These are phyloP conservation scores for Seira ritae DNA, from an alignment of 2,888 invertebrate species.

Conservation along the genomic window DNA sequence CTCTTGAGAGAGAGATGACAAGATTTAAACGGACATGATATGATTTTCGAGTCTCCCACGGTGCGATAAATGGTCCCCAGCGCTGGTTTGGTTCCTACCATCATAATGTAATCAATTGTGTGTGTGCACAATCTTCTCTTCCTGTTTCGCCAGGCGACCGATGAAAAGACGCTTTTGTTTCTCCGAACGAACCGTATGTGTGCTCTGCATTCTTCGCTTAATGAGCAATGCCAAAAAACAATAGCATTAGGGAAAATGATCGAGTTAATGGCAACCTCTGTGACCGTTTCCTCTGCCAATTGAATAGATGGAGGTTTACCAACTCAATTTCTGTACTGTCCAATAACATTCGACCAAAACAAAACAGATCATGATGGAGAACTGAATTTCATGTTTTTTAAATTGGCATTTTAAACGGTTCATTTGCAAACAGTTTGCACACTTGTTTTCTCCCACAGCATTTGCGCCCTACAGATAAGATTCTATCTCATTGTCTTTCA, in stretches of 20 bases:
- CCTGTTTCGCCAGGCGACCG: no score
- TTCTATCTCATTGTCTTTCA: no score
- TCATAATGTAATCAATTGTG: no score
- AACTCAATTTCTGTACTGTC: background rate
- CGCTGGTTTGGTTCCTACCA: background rate
- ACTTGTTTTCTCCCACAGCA: no score
- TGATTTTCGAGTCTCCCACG: constrained; percentile 42
- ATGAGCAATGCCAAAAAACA: background rate
- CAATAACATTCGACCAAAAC: background rate
- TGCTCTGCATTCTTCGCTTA: background rate
- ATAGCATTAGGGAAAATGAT: background rate
- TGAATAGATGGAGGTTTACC: background rate
- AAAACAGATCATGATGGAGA: background rate
- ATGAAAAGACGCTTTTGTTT: no score
- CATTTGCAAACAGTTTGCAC: constrained; percentile 22
- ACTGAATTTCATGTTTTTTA: background rate
- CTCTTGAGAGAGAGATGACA: background rate
- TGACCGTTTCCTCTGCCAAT: background rate
- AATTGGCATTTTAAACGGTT: constrained; percentile 26
- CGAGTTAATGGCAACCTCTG: background rate
- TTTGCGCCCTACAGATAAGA: no score
- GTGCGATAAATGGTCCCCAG: constrained; percentile 12
- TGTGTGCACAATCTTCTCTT: constrained; percentile 8
- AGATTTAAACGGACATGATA: background rate
- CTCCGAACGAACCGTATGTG: no score